phyloP scores from a whole-genome alignment of 2,113 vertebrate species.

The Hemiprocne comata region DNA sequence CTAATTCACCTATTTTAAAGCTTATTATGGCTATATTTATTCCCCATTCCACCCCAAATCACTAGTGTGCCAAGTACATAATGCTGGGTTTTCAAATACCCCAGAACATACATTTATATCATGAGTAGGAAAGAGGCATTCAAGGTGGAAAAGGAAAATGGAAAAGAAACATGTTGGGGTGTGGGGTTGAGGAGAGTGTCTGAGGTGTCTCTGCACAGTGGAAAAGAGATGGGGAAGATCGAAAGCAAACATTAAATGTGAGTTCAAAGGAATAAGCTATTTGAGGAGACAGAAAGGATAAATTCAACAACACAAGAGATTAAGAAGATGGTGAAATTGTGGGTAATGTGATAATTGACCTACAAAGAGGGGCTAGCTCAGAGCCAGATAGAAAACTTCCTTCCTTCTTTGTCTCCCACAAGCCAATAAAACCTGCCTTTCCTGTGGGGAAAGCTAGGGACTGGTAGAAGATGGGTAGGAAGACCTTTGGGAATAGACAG shows the following conservation, averaged over 20 bases:
- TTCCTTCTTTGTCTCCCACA: not conserved
- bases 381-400: not conserved
- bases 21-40: conserved; percentile 57
- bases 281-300: not conserved
- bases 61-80: conserved; percentile 35
- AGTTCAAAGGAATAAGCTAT: not conserved
- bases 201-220: not conserved
- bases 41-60: conserved; percentile 24
- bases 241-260: not conserved
- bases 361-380: not conserved
- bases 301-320: not conserved
- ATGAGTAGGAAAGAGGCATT: conserved; percentile 6
- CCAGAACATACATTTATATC: conserved; percentile 3
- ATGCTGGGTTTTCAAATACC: conserved; percentile 39
- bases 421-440: not conserved
- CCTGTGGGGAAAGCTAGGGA: not conserved
- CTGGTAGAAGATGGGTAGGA: not conserved
- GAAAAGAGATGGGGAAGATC: not conserved
- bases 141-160: conserved; percentile 13
- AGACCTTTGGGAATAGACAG: not conserved
- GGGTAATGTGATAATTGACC: not conserved
- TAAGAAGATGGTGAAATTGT: not conserved
- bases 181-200: not conserved
- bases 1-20: conserved; percentile 62
- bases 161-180: not conserved